phyloP scores from a whole-genome alignment of 1,140 invertebrate genomes.

The Meteorus sp. region DNA sequence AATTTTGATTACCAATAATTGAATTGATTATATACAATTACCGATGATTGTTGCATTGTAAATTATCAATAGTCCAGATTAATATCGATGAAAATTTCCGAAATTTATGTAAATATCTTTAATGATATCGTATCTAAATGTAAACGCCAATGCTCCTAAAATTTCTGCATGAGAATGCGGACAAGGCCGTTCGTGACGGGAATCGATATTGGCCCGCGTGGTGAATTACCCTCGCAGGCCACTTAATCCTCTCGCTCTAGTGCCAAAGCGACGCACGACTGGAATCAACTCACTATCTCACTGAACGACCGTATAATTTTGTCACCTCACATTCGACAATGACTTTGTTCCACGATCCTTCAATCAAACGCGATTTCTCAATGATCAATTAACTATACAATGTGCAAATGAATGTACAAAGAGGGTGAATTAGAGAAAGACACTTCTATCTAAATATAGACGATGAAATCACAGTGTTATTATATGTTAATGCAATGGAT shows the following conservation, averaged over 20 bases:
- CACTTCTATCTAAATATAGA: no score
- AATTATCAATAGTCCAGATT: no score
- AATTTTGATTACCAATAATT: no score
- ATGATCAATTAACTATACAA: background rate
- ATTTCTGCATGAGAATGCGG: background rate
- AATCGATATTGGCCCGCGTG: slow-evolving; percentile 7
- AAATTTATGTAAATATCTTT: no score
- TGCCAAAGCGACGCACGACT: background rate
- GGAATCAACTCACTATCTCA: background rate
- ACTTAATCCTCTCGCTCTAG: background rate
- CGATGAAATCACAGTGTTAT: no score
- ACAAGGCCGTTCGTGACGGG: slow-evolving; percentile 7
- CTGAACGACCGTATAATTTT: slow-evolving; percentile 4
- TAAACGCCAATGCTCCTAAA: background rate
- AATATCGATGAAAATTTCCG: no score
- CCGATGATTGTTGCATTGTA: no score
- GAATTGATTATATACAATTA: no score
- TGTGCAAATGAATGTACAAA: background rate
- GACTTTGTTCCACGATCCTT: no score
- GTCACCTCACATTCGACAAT: no score
- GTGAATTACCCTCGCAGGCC: slow-evolving; percentile 9
- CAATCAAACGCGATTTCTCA: background rate
- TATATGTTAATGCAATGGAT: no score
- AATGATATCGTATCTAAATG: background rate
- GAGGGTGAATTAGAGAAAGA: no score